Base-by-base conservation (phyloP, 2,113 vertebrate species). In the Pygathrix nemaeus region DNA sequence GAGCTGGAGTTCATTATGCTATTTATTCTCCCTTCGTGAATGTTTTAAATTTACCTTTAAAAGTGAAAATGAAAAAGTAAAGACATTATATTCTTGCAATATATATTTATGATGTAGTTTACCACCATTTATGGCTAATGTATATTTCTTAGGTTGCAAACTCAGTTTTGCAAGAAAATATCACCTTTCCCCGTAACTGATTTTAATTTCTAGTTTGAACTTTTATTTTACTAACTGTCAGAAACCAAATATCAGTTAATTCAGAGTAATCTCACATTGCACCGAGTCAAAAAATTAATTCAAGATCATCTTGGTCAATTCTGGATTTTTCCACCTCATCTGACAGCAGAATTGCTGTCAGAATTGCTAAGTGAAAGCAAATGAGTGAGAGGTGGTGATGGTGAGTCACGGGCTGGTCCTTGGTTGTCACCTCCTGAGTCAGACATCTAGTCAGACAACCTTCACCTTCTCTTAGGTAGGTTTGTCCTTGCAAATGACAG, bases 121-220 rank as follows among this genome's bases (percentile, higher is more conserved):
- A 30, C 86, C 57, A 21, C 75, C 8, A 73, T 76, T 90, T 87
- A 86, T 64, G 32, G 16, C 20, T 21, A 6, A 90, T 80, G 17
- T 64, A 12, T 93, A 45, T 96, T 92, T 97, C 61, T 89, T 92
- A 95, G 59, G 13, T 96, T 85, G n/a, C 6, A 75, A 91, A 89
- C 13, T 95, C 55, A 84, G 6, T n/a, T 55, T n/a, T 78, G 2
- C 23, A 52, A 94, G 82, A 78, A 88, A 92, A 83, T 40, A 61
- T 40, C 20, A 30, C 23, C 20, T 89, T 79, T 23, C 3, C 7
- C 35, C 2, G 38, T 35, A 57, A 43, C 73, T 78, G 43, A 73
- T 80, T 80, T 97, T 89, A 85, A 90, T 90, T 64, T 75, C 35
- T 88, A 76, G 92, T 75, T 96, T 61, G 25, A 93, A 35, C 50